These are phyloP conservation scores for Euphonia xanthogaster DNA, from an alignment of 2,797 vertebrate species.

Conservation along the genomic window DNA sequence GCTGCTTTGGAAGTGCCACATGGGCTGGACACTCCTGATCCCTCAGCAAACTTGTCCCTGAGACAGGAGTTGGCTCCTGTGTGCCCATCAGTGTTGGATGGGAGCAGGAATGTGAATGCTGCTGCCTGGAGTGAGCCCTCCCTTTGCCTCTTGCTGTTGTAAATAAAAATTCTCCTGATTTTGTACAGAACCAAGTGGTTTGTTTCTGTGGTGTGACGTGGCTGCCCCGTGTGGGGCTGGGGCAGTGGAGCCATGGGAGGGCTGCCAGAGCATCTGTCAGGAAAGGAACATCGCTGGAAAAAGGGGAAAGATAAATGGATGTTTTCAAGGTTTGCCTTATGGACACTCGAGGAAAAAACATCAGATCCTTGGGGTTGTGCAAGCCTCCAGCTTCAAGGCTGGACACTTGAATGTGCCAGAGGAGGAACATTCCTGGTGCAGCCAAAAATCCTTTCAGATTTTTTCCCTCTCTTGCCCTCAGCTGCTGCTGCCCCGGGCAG, in stretches of 20 bases:
- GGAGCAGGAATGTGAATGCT: neutral
- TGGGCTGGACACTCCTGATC: neutral
- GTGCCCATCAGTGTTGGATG: neutral
- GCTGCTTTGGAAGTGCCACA: neutral
- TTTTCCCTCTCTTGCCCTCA: neutral
- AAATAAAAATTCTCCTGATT: conserved; percentile 41
- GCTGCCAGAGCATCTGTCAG: neutral
- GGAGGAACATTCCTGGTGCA: neutral
- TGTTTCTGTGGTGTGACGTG: neutral
- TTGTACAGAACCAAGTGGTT: neutral
- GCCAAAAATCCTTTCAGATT: neutral
- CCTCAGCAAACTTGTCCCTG: neutral
- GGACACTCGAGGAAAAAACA: neutral
- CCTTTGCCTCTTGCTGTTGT: neutral
- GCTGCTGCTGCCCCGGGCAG: neutral
- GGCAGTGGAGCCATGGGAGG: neutral
- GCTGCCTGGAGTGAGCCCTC: neutral
- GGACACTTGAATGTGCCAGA: accelerated
- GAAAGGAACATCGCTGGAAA: accelerated
- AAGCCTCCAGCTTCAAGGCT: neutral
- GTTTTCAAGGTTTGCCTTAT: neutral
- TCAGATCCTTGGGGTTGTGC: neutral
- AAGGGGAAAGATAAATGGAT: neutral
- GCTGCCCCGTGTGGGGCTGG: accelerated
- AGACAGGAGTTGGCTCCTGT: neutral